Conservation (phyloP, 2,797 vertebrate genomes). For the Lemur catta region DNA sequence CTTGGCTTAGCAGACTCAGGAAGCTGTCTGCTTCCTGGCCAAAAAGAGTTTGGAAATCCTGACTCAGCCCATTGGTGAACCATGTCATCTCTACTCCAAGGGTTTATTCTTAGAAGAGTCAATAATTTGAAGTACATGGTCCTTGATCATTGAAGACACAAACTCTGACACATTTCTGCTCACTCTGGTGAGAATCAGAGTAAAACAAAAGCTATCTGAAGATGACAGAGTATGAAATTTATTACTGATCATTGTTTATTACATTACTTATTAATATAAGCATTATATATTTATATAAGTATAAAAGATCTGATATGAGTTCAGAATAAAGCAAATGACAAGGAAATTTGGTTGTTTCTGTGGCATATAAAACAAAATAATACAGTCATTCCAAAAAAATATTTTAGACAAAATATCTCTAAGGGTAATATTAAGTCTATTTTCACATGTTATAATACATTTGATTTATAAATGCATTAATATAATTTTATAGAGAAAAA, state of each 20-base stretch:
- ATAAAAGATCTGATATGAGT: background rate
- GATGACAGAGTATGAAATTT: background rate
- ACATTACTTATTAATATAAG: too few species aligned
- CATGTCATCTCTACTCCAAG: background rate
- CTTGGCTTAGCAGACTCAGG: background rate
- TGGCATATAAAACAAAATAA: background rate
- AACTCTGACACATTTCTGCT: background rate
- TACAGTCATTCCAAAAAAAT: background rate
- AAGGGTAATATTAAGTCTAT: background rate
- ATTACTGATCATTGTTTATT: background rate
- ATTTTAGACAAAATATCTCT: background rate
- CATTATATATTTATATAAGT: background rate
- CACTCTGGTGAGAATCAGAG: background rate
- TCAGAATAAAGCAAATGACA: background rate
- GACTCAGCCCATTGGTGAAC: background rate
- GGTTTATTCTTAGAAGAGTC: slow-evolving; percentile 10
- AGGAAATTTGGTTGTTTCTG: background rate
- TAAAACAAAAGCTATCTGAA: background rate
- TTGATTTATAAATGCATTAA: background rate
- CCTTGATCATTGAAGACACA: background rate
- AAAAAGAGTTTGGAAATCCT: background rate
- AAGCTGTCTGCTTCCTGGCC: background rate
- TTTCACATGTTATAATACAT: background rate
- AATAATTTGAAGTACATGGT: background rate
- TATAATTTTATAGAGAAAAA: background rate